phyloP scores from a whole-genome alignment of 2,113 vertebrate species.

The Agelaius tricolor region DNA sequence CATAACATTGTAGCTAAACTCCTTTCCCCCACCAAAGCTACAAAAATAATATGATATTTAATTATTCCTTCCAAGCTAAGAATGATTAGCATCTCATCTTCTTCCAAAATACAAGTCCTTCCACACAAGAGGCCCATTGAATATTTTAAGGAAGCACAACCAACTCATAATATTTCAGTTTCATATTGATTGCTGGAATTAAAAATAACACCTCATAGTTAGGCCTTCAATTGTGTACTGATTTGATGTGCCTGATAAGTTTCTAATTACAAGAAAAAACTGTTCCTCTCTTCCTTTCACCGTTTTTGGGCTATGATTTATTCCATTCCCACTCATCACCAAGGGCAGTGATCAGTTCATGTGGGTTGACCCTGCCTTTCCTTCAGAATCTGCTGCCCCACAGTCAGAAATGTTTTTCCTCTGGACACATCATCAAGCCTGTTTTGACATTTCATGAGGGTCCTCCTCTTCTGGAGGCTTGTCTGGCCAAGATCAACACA shows the following conservation, averaged over 20 bases:
- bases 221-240: background rate
- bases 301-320: background rate
- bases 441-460: accelerated
- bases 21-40: background rate
- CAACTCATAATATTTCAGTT: background rate
- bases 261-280: background rate
- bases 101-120: background rate
- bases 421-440: background rate
- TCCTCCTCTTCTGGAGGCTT: background rate
- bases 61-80: background rate
- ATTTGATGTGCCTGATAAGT: background rate
- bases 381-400: background rate
- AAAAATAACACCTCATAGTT: background rate
- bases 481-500: background rate
- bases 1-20: background rate
- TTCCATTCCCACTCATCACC: background rate
- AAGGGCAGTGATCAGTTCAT: background rate
- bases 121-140: background rate
- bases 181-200: background rate
- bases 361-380: accelerated
- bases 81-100: background rate
- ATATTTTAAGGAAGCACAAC: background rate
- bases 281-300: background rate
- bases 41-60: background rate
- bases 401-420: background rate